These are phyloP conservation scores for Spheniscus humboldti DNA, from an alignment of 2,797 vertebrate genomes.

Conservation along the genomic window DNA sequence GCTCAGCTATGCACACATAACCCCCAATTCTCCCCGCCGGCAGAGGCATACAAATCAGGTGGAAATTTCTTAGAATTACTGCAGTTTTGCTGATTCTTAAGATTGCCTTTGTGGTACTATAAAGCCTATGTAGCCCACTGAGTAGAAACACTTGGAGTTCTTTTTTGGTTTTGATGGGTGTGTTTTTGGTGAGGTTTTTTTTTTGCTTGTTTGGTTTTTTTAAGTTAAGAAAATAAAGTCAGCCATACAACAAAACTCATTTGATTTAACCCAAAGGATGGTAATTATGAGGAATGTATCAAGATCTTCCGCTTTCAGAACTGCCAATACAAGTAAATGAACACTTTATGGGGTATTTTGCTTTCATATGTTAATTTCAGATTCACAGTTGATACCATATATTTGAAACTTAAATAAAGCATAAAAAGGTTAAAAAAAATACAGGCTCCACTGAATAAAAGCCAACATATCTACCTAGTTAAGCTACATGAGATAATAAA, in stretches of 20 bases:
- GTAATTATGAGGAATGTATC: not conserved
- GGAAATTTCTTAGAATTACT: not conserved
- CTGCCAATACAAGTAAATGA: not conserved
- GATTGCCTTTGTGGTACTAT: not conserved
- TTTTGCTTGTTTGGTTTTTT: not conserved
- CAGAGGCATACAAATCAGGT: not conserved
- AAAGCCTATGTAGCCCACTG: not conserved
- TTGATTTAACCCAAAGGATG: not conserved
- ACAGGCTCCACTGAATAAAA: slow-evolving; percentile 27
- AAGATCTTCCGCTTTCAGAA: not conserved
- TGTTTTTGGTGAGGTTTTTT: not conserved
- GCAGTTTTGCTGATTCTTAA: not conserved
- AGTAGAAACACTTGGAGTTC: not conserved
- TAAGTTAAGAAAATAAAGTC: not conserved
- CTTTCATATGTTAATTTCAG: slow-evolving; percentile 34
- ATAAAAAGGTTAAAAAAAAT: slow-evolving; percentile 55
- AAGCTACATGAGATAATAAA: slow-evolving; percentile 34
- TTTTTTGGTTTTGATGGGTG: not conserved
- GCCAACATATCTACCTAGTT: not conserved
- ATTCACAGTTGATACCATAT: not conserved
- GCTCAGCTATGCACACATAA: not conserved
- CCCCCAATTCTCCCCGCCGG: too few relatives aligned
- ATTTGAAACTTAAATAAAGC: slow-evolving; percentile 35
- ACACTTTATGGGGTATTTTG: not conserved
- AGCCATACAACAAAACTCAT: not conserved